Conservation (phyloP, 2,888 invertebrate species). For the Bellardia bayeri region DNA sequence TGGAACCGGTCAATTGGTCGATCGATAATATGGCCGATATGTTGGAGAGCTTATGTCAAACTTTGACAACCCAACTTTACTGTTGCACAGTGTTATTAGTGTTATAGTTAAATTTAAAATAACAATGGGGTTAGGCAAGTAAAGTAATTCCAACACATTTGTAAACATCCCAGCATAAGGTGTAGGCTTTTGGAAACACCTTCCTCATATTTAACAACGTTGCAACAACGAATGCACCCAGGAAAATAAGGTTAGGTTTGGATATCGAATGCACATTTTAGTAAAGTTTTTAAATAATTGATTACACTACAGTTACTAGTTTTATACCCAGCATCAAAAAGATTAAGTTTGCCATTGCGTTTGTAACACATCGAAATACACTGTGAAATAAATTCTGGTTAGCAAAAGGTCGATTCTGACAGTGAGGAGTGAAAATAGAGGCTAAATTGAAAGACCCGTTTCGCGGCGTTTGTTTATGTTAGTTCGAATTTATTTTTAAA, state of each 20-base stretch:
- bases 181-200: slow-evolving; percentile 69
- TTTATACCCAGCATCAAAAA: neutral
- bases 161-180: slow-evolving; percentile 58
- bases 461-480: too few relatives aligned
- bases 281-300: slow-evolving; percentile 66
- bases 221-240: slow-evolving; percentile 27
- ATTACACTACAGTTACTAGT: slow-evolving; percentile 74
- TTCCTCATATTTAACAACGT: slow-evolving; percentile 49
- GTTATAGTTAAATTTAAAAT: neutral
- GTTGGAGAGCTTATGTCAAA: too few relatives aligned
- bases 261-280: slow-evolving; percentile 62
- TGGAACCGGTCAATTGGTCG: too few relatives aligned
- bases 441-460: too few relatives aligned
- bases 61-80: too few relatives aligned
- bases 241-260: slow-evolving; percentile 54
- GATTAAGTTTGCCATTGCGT: too few relatives aligned
- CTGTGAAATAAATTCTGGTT: too few relatives aligned
- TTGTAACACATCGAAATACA: too few relatives aligned
- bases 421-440: too few relatives aligned
- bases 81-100: neutral
- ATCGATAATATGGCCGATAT: too few relatives aligned
- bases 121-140: slow-evolving; percentile 39
- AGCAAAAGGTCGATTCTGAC: too few relatives aligned
- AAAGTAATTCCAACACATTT: slow-evolving; percentile 54
- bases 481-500: too few relatives aligned